Base-by-base conservation (phyloP, 2,888 invertebrate genomes). In the Parascotia fuliginaria region DNA sequence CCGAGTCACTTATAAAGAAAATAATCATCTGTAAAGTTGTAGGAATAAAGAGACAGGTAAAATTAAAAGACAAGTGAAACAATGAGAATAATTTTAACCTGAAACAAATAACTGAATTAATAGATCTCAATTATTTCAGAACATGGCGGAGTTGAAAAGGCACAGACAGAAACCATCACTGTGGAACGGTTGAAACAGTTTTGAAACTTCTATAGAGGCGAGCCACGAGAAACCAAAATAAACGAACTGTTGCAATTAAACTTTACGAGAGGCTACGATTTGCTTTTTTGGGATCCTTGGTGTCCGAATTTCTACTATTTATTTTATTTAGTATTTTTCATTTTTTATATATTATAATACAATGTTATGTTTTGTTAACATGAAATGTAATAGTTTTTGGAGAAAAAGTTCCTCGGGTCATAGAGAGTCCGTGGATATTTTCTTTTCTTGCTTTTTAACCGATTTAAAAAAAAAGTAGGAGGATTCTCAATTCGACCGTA, bases 231-330 rank as follows among this genome's bases (percentile, higher is more conserved):
- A 56, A 56, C 62, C 60, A 70, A 76, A 80, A 80, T 74, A 77
- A 77, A 77, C 70, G 64, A 72, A 71, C 67, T 52, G 71, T 73
- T 69, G 77, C 76, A 79, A 77, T 81, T 79, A 79, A 79, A 78
- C 67, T 81, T 73, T 65, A 73, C 68, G 70, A 51, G 53, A 41
- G 51, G 40, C 42, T 44, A 22, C 24, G 24, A 65, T 70, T 70
- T 53, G 62, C 47, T 57, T 59, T 54, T 68, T 56, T 50, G 55
- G 32, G 37, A 34, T 41, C 22, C 16, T 38, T 29, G 37, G 24
- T 33, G 36, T 16, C 6, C 40, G n/a, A 1, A 24, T 13, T n/a
- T n/a, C n/a, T n/a, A 11, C 5, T 12, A 28, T 15, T 7, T 9
- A 28, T 48, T 55, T 51, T n/a, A n/a, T n/a, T n/a, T n/a, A n/a